Conservation (phyloP, 2,888 invertebrate genomes). For the Brachyptera putata region DNA sequence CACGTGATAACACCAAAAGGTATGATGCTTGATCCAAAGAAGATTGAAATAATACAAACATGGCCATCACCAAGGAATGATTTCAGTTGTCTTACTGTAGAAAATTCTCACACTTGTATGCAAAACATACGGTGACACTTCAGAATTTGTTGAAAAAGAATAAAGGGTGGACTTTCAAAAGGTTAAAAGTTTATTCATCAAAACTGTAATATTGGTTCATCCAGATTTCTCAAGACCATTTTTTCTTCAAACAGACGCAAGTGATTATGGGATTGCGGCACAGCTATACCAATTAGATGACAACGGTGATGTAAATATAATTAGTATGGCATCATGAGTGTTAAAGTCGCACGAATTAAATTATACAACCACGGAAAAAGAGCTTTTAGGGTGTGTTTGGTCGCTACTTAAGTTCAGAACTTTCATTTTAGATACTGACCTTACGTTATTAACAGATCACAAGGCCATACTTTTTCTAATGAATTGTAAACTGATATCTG, state of each 20-base stretch:
- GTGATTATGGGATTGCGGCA: not conserved
- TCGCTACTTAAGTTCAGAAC: too few relatives aligned
- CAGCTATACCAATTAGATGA: slow-evolving; percentile 1
- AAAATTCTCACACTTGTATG: not conserved
- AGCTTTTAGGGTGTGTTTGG: too few relatives aligned
- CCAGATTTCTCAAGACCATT: not conserved
- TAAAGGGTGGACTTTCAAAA: too few relatives aligned
- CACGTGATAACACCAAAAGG: slow-evolving; percentile 7
- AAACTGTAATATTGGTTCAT: not conserved
- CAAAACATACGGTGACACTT: not conserved
- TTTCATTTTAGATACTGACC: too few relatives aligned
- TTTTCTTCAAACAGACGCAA: not conserved
- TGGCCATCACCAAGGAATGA: slow-evolving; percentile 7
- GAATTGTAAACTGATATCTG: too few relatives aligned
- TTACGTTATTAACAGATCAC: too few relatives aligned
- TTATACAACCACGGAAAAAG: too few relatives aligned
- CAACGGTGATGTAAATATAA: not conserved
- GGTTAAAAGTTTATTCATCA: too few relatives aligned
- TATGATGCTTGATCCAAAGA: slow-evolving; percentile 1
- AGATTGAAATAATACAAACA: not conserved
- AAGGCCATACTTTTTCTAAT: too few relatives aligned
- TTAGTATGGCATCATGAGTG: too few relatives aligned
- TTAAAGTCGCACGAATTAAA: too few relatives aligned
- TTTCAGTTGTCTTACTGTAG: not conserved
- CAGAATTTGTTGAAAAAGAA: too few relatives aligned